Base-by-base conservation (phyloP, 2,113 vertebrate genomes). In the Acanthisitta chloris region DNA sequence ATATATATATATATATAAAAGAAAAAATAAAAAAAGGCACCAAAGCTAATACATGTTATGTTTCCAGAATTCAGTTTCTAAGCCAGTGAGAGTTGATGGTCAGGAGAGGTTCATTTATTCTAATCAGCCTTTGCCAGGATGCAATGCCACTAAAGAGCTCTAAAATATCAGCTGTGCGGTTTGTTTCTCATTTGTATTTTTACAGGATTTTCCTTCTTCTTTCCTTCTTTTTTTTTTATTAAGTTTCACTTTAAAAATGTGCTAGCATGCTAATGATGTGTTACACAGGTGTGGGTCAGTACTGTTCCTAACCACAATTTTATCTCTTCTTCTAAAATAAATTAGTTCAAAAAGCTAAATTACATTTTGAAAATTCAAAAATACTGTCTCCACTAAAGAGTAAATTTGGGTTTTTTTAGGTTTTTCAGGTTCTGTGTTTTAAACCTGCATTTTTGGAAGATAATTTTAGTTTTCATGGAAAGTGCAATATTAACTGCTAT, bases 101-200 rank as follows among this genome's bases (percentile, higher is more conserved):
- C 98, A 98, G 90, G 76, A 95, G 94, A 95, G 97, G 95, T 97
- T 97, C 86, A 95, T 96, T 97, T 96, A 84, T 96, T 96, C 90
- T 69, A 89, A 79, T 96, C 92, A 92, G 40, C 55, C 59, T 77
- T 83, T 97, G 84, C 83, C 57, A 92, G 90, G 61, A 64, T 83
- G 69, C 65, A 96, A 91, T 93, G 97, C 69, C 91, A 96, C 88
- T 96, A 73, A 86, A 94, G 54, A 91, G 91, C 94, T 97, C 94
- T 88, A 95, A 57, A 94, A 79, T 95, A 97, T 97, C 90, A 96
- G 96, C 79, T 95, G n/a, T 97, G 95, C 92, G 49, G 91, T 95
- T 88, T 95, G 55, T 48, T 94, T 92, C 52, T 91, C 49, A 76
- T 70, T 88, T 92, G 77, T 14, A 91, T 9, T 55, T 95, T 46